Evolutionary conservation across 23 tunicate genomes (phyloP).

Genomic region (Ciona savignyi): DNA sequence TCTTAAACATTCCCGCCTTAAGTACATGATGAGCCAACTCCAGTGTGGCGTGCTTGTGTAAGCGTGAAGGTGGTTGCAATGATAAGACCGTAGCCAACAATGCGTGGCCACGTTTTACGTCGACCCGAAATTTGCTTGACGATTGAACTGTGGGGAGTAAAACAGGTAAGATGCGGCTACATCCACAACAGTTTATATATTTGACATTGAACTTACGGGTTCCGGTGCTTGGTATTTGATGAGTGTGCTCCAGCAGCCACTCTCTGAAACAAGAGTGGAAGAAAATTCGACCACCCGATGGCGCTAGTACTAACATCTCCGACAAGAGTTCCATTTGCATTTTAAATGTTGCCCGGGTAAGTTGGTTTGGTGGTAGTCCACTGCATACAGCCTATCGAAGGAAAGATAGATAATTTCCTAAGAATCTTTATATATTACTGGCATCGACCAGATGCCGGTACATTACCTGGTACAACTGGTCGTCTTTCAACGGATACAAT

Average conservation of each 20-base stretch:
- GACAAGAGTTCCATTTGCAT: slow-evolving; percentile 47
- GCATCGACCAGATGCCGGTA: not conserved
- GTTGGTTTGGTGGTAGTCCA: slow-evolving; percentile 36
- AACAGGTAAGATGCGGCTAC: not conserved
- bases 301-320: slow-evolving; percentile 37
- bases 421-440: no score
- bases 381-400: slow-evolving; percentile 33
- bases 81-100: slow-evolving; percentile 76
- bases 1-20: slow-evolving; percentile 89
- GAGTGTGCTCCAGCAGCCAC: slow-evolving; percentile 64
- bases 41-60: slow-evolving; percentile 71
- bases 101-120: slow-evolving; percentile 76
- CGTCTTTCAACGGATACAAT: slow-evolving; percentile 88
- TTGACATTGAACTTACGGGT: slow-evolving; percentile 38
- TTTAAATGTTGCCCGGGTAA: slow-evolving; percentile 49
- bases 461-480: slow-evolving; percentile 74
- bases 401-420: no score
- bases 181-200: not conserved
- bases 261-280: slow-evolving; percentile 84
- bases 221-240: slow-evolving; percentile 19
- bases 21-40: slow-evolving; percentile 98
- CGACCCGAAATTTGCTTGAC: slow-evolving; percentile 68
- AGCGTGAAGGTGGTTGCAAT: slow-evolving; percentile 35
- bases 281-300: slow-evolving; percentile 46
- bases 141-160: slow-evolving; percentile 37